Evolutionary conservation across 2,113 vertebrate genomes (phyloP).

Genomic region (Bubo bubo): DNA sequence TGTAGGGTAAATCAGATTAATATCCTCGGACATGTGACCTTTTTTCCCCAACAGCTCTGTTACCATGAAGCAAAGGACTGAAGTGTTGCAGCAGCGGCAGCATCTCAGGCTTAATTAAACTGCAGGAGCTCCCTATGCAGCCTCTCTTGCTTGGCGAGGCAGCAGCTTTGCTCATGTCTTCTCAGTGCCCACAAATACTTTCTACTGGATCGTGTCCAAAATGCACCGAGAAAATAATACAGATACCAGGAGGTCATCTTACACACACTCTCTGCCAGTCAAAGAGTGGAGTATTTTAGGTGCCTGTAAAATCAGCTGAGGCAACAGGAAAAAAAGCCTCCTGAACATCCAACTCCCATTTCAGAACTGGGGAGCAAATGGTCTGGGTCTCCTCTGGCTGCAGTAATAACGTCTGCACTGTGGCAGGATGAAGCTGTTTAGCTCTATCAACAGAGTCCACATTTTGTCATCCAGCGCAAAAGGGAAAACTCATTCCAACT

Average conservation of each 20-base stretch:
- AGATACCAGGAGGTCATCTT: neutral
- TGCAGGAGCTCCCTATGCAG: rapidly evolving
- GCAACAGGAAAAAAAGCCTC: neutral
- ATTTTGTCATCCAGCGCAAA: neutral
- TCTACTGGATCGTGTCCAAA: neutral
- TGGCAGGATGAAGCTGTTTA: neutral
- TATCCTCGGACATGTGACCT: neutral
- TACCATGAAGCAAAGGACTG: neutral
- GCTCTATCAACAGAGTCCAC: neutral
- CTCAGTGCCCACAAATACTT: neutral
- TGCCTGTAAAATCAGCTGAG: neutral
- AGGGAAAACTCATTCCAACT: neutral
- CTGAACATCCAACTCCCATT: neutral
- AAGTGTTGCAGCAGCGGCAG: neutral
- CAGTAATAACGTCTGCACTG: neutral
- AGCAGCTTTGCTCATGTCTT: neutral
- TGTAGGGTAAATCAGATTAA: neutral
- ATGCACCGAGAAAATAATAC: neutral
- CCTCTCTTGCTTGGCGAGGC: neutral
- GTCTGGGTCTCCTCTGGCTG: neutral
- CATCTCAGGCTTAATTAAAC: neutral
- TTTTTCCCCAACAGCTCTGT: neutral
- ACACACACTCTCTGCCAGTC: neutral
- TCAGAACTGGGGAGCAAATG: neutral
- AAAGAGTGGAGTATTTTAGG: neutral